Conservation (phyloP, 92 coral and sea anemone species). For the Bergia sp. region DNA sequence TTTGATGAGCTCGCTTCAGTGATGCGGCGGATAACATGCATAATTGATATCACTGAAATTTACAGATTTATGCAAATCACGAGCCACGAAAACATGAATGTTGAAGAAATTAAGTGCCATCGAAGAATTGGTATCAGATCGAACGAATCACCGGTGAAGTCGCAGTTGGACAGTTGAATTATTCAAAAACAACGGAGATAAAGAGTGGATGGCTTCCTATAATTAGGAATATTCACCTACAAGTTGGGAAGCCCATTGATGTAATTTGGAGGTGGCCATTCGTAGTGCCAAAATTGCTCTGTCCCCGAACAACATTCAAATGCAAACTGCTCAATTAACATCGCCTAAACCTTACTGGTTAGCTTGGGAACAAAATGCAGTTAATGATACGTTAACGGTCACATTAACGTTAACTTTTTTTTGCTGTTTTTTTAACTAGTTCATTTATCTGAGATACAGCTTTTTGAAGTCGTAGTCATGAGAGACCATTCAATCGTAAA, state of each 20-base stretch:
- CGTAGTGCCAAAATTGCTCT: background rate
- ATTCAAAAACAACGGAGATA: too few species aligned
- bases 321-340: background rate
- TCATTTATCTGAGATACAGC: background rate
- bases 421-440: background rate
- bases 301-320: background rate
- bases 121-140: background rate
- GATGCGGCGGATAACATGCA: background rate
- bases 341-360: background rate
- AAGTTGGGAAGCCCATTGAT: too few species aligned
- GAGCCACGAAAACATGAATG: background rate
- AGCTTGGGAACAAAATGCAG: background rate
- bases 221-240: too few species aligned
- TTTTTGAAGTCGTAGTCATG: background rate
- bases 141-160: background rate
- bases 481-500: background rate
- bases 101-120: background rate
- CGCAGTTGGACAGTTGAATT: too few species aligned
- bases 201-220: too few species aligned
- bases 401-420: background rate
- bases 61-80: constrained; percentile 11
- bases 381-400: constrained; percentile 1
- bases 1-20: too few species aligned
- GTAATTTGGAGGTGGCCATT: too few species aligned
- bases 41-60: background rate